These are phyloP conservation scores for Protobothrops mucrosquamatus DNA, from an alignment of 2,113 vertebrate genomes.

Conservation along the genomic window DNA sequence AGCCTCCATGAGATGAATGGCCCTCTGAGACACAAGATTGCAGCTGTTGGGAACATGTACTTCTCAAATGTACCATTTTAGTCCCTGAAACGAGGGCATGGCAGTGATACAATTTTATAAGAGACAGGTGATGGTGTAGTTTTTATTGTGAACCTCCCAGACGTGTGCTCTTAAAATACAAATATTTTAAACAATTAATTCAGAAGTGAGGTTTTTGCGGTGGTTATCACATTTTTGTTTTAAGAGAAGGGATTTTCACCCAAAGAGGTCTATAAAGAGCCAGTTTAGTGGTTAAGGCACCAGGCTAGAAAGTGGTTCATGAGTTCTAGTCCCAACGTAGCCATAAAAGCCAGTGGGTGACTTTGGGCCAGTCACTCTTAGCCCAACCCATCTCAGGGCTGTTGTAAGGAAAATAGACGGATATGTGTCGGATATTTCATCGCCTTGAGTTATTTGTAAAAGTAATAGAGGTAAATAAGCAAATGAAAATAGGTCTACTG, in stretches of 20 bases:
- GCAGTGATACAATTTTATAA: not conserved
- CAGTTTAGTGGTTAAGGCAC: not conserved
- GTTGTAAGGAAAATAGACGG: not conserved
- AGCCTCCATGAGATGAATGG: not conserved
- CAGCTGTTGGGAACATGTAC: not conserved
- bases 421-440: not conserved
- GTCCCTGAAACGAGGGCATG: not conserved
- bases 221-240: not conserved
- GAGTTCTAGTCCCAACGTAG: not conserved
- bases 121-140: not conserved
- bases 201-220: not conserved
- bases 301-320: not conserved
- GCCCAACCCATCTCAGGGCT: not conserved
- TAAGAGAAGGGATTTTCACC: not conserved
- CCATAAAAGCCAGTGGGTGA: not conserved
- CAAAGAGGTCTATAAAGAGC: not conserved
- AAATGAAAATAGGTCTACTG: not conserved
- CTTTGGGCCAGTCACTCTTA: not conserved
- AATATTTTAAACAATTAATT: not conserved
- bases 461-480: not conserved
- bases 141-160: not conserved
- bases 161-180: not conserved
- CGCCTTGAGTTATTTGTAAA: not conserved
- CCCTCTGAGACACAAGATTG: not conserved
- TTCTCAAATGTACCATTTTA: not conserved